These are phyloP conservation scores for Boloria euphrosyne DNA, from an alignment of 2,888 invertebrate genomes.

Conservation along the genomic window DNA sequence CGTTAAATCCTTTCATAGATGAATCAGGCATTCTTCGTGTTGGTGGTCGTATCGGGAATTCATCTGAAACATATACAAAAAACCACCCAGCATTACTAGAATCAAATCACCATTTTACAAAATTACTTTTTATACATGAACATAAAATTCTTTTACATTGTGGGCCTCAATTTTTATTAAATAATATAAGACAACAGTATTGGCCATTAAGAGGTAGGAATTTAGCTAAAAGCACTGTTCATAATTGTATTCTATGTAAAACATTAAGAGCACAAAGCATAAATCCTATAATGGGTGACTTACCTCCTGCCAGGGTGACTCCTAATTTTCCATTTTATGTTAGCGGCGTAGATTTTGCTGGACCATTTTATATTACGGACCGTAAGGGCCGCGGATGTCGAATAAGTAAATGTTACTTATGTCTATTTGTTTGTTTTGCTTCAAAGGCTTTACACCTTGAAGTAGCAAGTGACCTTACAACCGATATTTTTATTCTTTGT, in stretches of 20 bases:
- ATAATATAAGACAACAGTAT: constrained; percentile 17
- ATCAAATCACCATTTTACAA: neutral
- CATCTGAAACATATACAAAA: too few relatives aligned
- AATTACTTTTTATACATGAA: constrained; percentile 25
- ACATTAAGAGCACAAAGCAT: constrained; percentile 22
- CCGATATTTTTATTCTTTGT: neutral
- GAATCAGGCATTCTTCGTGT: too few relatives aligned
- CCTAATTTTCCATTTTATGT: constrained; percentile 24
- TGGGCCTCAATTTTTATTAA: constrained; percentile 29
- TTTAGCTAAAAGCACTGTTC: constrained; percentile 25
- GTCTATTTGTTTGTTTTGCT: too few relatives aligned
- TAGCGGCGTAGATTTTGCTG: constrained; percentile 32
- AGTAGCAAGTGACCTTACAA: neutral
- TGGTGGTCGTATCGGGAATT: too few relatives aligned
- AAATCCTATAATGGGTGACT: constrained; percentile 32
- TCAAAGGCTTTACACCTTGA: too few relatives aligned
- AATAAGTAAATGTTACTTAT: too few relatives aligned
- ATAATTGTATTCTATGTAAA: constrained; percentile 26
- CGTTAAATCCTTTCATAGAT: too few relatives aligned
- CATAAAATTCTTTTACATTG: constrained; percentile 26
- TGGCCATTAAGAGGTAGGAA: constrained; percentile 28
- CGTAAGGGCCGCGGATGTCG: too few relatives aligned
- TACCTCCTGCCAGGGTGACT: constrained; percentile 26
- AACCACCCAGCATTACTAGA: too few relatives aligned
- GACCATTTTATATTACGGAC: constrained; percentile 22